A percentile compares a stretch with the other conserved stretches of the same genome.
Evolutionary conservation across 2,888 invertebrate species (phyloP).

Genomic region (Therioaphis trifolii): DNA sequence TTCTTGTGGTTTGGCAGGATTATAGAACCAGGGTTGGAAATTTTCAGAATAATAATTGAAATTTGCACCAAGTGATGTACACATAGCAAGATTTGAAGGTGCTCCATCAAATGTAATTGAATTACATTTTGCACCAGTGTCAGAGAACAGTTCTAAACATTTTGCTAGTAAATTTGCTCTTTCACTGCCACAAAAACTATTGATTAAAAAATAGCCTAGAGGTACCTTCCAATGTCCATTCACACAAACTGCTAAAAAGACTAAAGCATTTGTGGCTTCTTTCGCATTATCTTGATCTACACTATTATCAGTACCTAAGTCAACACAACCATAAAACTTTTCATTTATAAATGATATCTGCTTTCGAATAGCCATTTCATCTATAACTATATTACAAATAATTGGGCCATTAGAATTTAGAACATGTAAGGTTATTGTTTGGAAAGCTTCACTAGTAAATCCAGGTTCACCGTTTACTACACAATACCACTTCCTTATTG

Average conservation of each 20-base stretch:
- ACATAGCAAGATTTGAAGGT: slow-evolving; percentile 56
- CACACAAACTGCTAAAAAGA: too few species aligned
- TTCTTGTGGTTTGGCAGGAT: slow-evolving; percentile 61
- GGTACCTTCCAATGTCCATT: slow-evolving; percentile 59
- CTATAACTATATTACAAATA: slow-evolving; percentile 39
- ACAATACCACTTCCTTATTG: slow-evolving; percentile 58
- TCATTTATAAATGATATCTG: slow-evolving; percentile 27
- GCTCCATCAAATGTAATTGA: slow-evolving; percentile 64
- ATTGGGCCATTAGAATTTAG: slow-evolving; percentile 4
- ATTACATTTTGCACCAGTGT: slow-evolving; percentile 42
- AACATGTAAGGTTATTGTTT: slow-evolving; percentile 40
- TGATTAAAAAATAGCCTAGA: slow-evolving; percentile 54
- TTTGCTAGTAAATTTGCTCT: slow-evolving; percentile 31
- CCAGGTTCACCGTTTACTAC: too few species aligned
- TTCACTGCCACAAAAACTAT: neutral
- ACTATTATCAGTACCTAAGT: slow-evolving; percentile 38
- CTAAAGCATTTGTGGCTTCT: slow-evolving; percentile 30
- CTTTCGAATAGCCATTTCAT: slow-evolving; percentile 53
- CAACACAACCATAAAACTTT: slow-evolving; percentile 58
- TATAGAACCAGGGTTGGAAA: slow-evolving; percentile 56
- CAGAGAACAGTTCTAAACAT: slow-evolving; percentile 42
- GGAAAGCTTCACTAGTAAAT: slow-evolving; percentile 64
- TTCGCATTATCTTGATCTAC: neutral
- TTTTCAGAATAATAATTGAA: slow-evolving; percentile 8
- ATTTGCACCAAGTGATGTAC: slow-evolving; percentile 51